These are phyloP conservation scores for Notamacropus eugenii DNA, from an alignment of 2,797 vertebrate genomes.

Conservation along the genomic window DNA sequence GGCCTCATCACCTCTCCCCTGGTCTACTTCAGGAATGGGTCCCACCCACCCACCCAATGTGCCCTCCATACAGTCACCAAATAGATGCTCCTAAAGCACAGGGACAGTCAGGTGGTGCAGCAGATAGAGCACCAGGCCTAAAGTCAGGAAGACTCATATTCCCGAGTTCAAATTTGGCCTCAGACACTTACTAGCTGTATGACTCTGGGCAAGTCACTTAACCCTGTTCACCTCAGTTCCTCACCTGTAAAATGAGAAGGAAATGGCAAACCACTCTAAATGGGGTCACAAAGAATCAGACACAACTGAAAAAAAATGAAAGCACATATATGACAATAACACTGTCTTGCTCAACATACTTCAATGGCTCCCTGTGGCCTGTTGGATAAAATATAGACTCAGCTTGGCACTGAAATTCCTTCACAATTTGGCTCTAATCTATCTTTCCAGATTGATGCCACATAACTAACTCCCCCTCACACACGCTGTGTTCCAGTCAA, in stretches of 20 bases:
- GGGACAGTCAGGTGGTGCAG: not conserved
- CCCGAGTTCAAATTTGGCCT: not conserved
- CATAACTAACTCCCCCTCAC: not conserved
- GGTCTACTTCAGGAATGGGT: not conserved
- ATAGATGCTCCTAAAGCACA: not conserved
- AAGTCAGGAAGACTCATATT: not conserved
- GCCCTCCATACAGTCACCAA: not conserved
- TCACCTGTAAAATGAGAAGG: not conserved
- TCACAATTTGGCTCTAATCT: not conserved
- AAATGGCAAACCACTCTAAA: not conserved
- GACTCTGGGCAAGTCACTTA: not conserved
- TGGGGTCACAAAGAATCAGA: not conserved
- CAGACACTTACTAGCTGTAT: not conserved
- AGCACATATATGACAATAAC: not conserved
- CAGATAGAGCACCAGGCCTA: fast-evolving
- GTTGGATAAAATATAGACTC: not conserved
- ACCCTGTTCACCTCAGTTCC: not conserved
- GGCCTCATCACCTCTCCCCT: not conserved
- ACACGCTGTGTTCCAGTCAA: not conserved
- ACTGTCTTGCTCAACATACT: not conserved
- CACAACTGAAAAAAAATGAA: not conserved
- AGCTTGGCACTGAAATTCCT: not conserved
- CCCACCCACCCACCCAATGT: not conserved
- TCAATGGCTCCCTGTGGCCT: not conserved
- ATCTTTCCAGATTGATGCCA: not conserved